phyloP scores from a whole-genome alignment of 2,888 invertebrate genomes.

The Mycalesis mineus region DNA sequence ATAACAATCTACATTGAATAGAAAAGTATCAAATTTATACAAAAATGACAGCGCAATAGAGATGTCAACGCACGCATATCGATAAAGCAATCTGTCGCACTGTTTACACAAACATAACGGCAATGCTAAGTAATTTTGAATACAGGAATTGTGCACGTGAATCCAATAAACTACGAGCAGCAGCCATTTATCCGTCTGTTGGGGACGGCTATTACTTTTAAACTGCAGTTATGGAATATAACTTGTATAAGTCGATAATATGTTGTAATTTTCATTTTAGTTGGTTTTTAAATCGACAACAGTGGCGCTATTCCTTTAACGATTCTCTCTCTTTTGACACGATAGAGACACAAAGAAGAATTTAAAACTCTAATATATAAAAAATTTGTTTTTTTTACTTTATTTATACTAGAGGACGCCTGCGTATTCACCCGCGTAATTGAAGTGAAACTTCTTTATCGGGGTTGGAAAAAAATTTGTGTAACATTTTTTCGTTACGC shows the following conservation, averaged over 20 bases:
- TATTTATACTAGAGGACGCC: no score
- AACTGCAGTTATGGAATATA: slow-evolving; percentile 13
- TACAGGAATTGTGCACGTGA: slow-evolving; percentile 24
- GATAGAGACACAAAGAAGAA: no score
- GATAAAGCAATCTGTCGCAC: slow-evolving; percentile 31
- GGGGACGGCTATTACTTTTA: slow-evolving; percentile 15
- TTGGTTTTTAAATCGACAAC: not conserved
- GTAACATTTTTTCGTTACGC: no score
- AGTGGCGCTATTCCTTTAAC: no score
- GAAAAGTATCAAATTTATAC: slow-evolving; percentile 24
- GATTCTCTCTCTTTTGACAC: no score
- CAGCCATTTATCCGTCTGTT: slow-evolving; percentile 32
- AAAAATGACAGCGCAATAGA: slow-evolving; percentile 30
- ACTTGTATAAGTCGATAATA: slow-evolving; percentile 6
- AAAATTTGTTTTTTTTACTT: no score
- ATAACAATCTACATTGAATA: slow-evolving; percentile 11
- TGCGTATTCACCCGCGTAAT: no score
- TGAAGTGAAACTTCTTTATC: no score
- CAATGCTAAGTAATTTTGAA: slow-evolving; percentile 35
- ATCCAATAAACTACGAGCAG: slow-evolving; percentile 18
- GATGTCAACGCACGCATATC: slow-evolving; percentile 31
- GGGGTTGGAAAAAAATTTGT: no score
- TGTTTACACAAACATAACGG: slow-evolving; percentile 40
- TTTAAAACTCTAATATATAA: no score
- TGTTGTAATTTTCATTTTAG: slow-evolving; percentile 1